These are phyloP conservation scores for Drosophila algonquin DNA, from an alignment of 2,888 invertebrate genomes.

Conservation along the genomic window DNA sequence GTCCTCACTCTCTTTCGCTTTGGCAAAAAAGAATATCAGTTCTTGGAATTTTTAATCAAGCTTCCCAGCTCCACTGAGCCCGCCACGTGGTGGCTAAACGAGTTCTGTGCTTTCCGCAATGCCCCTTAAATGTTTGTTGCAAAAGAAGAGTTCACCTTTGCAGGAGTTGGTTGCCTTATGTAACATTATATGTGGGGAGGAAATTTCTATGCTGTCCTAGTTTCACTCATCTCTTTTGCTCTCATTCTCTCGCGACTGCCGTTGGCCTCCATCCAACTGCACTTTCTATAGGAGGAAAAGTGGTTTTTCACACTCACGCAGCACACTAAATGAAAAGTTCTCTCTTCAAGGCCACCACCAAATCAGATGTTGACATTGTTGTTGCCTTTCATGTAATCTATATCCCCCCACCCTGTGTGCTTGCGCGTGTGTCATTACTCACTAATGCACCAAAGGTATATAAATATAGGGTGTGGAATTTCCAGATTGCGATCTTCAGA, in stretches of 20 bases:
- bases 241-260: conserved; percentile 23
- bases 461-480: not conserved
- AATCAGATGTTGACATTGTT: conserved; percentile 56
- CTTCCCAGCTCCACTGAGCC: conserved; percentile 19
- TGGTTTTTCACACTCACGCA: conserved; percentile 32
- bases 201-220: conserved; percentile 44
- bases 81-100: conserved; percentile 73
- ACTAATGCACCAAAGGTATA: not conserved
- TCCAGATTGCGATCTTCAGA: not conserved
- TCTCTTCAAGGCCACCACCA: conserved; percentile 60
- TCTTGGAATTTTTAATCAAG: conserved; percentile 37
- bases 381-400: conserved; percentile 31
- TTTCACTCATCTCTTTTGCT: conserved; percentile 46
- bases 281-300: conserved; percentile 57
- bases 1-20: conserved; percentile 27
- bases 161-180: conserved; percentile 55
- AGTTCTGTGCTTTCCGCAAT: conserved; percentile 22
- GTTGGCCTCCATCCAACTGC: conserved; percentile 71
- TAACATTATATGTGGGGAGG: conserved; percentile 47
- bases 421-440: conserved; percentile 32
- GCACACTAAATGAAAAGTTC: conserved; percentile 29
- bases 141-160: conserved; percentile 21
- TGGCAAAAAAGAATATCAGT: conserved; percentile 28
- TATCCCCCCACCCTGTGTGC: conserved; percentile 3
- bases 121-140: conserved; percentile 8